Percentiles rank a stretch among this genome's conserved stretches.
Evolutionary conservation across 2,113 vertebrate genomes (phyloP).

Genomic region (Sylvietta virens): DNA sequence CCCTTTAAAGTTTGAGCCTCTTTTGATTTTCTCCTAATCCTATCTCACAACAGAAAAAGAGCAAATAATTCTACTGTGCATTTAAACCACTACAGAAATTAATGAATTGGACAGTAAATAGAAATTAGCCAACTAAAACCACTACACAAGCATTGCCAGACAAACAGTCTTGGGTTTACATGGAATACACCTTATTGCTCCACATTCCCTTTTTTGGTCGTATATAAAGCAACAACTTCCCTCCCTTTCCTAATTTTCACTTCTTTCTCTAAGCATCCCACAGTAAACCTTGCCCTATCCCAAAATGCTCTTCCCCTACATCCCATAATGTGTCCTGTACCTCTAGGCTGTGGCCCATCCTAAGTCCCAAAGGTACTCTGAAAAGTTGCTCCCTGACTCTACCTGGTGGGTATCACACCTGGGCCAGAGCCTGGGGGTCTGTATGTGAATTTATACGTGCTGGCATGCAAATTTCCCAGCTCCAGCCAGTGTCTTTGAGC

Average conservation of each 20-base stretch:
- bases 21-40: background rate
- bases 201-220: background rate
- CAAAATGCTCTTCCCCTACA: background rate
- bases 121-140: background rate
- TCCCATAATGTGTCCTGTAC: accelerated
- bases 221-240: background rate
- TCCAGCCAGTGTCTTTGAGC: background rate
- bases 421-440: background rate
- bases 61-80: background rate
- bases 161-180: background rate
- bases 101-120: background rate
- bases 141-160: background rate
- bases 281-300: background rate
- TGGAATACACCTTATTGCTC: background rate
- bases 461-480: background rate
- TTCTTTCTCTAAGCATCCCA: background rate
- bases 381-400: background rate
- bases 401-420: background rate
- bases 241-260: background rate
- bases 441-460: accelerated
- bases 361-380: background rate
- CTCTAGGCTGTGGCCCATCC: accelerated
- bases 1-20: background rate
- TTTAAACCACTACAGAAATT: background rate
- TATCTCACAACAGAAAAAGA: background rate